Conservation (phyloP, 2,888 invertebrate species). For the Troilus luridus region DNA sequence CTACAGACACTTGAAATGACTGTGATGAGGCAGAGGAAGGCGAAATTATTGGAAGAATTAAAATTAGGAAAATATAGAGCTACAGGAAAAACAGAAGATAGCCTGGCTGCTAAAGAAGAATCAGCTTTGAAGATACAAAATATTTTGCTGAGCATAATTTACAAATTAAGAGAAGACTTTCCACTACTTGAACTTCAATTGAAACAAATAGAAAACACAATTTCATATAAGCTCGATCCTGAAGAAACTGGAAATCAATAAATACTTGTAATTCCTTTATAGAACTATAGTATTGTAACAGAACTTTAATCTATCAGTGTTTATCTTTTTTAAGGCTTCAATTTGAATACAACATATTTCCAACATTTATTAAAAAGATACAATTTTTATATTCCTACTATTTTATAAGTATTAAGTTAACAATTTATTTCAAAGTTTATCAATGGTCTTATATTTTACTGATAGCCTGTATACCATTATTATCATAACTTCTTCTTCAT, state of each 20-base stretch:
- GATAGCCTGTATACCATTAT: too few species aligned
- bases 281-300: too few species aligned
- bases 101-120: constrained; percentile 73
- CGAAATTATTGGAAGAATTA: constrained; percentile 73
- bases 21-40: constrained; percentile 80
- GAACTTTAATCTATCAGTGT: neutral
- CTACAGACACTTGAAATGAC: constrained; percentile 74
- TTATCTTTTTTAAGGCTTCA: neutral
- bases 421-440: too few species aligned
- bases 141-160: constrained; percentile 74
- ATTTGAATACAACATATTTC: too few species aligned
- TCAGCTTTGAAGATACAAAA: constrained; percentile 75
- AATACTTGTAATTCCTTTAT: neutral
- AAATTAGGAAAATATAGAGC: constrained; percentile 70
- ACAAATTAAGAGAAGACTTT: constrained; percentile 75
- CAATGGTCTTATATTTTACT: too few species aligned
- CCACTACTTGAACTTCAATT: constrained; percentile 70
- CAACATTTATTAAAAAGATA: too few species aligned
- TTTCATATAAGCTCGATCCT: constrained; percentile 59
- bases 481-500: too few species aligned
- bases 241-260: constrained; percentile 39
- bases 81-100: constrained; percentile 69
- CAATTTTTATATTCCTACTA: too few species aligned
- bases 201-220: constrained; percentile 66
- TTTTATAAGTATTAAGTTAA: too few species aligned